These are phyloP conservation scores for Lycocorax pyrrhopterus DNA, from an alignment of 2,113 vertebrate species.

Conservation along the genomic window DNA sequence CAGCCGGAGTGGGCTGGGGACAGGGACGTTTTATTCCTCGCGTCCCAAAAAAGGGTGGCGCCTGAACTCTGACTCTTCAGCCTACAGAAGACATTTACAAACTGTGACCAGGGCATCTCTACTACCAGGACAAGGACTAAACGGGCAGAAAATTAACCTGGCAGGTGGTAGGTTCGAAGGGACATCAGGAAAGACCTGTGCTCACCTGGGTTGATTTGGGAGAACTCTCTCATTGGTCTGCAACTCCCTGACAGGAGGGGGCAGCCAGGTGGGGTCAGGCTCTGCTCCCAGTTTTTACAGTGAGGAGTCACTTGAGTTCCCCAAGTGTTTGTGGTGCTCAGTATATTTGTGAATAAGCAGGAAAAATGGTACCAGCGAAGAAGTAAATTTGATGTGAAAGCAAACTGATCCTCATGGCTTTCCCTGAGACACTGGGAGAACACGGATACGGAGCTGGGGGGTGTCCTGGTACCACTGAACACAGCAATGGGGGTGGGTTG, in stretches of 20 bases:
- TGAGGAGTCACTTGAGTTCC: not conserved
- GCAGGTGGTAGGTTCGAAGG: not conserved
- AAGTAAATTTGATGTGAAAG: not conserved
- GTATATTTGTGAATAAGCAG: not conserved
- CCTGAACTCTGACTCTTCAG: not conserved
- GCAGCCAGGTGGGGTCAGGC: not conserved
- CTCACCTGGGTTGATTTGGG: not conserved
- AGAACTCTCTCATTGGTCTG: not conserved
- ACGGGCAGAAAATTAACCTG: not conserved
- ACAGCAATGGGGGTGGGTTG: not conserved
- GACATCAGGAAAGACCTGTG: not conserved
- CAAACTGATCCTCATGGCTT: not conserved
- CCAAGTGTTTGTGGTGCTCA: not conserved
- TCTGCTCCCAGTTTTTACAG: not conserved
- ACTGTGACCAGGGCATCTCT: not conserved
- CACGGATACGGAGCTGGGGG: accelerated
- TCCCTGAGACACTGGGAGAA: not conserved
- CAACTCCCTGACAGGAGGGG: not conserved
- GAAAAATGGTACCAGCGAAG: not conserved
- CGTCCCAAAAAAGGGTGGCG: not conserved
- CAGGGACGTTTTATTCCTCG: not conserved
- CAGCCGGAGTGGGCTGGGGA: not conserved
- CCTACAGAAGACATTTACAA: not conserved
- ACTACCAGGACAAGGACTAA: not conserved
- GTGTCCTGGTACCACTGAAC: not conserved